Evolutionary conservation across 2,797 vertebrate genomes (phyloP), one percentile per base, ranked within the genome.

Genomic region (Spondyliosoma cantharus): DNA sequence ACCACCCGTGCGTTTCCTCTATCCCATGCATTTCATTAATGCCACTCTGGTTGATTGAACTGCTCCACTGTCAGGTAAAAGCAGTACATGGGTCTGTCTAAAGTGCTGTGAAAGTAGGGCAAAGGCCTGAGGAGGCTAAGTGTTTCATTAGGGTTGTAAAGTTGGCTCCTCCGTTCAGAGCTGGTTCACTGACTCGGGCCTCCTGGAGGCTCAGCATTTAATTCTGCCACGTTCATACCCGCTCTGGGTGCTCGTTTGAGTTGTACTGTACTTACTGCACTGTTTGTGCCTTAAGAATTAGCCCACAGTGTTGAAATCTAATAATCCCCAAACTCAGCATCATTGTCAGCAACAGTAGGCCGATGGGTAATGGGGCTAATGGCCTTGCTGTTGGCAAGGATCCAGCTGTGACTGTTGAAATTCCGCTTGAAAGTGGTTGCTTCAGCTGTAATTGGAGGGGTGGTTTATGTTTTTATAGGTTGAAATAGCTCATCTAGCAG

Each of bases 41-140:
- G 75, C 76, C 69, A 19, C 63, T 81, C 57, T 56, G 61, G 74
- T 17, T 81, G 80, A 87, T 82, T 79, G 74, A 85, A 78, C 58
- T n/a, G 54, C 71, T 82, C 27, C 61, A 50, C 42, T 80, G 59
- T 57, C 59, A 81, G 69, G 65, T 68, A 78, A 80, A 88, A 86
- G 86, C 79, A 88, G 82, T 70, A 49, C 80, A 48, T 0, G 3
- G 63, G 77, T 45, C 74, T 65, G 68, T 84, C 57, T 70, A 77
- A 76, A 70, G 78, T 74, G 80, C 69, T 76, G 27, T 58, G 77
- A 86, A 91, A 88, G 76, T 83, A 86, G 84, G 83, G 27, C 83
- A 80, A 78, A 73, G 62, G 80, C 76, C 76, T 22, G 61, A 77
- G 63, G 79, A 86, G 64, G 74, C 20, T 3, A 64, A 64, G 70